Evolutionary conservation across 2,797 vertebrate species (phyloP).

Genomic region (Tolypeutes matacus): DNA sequence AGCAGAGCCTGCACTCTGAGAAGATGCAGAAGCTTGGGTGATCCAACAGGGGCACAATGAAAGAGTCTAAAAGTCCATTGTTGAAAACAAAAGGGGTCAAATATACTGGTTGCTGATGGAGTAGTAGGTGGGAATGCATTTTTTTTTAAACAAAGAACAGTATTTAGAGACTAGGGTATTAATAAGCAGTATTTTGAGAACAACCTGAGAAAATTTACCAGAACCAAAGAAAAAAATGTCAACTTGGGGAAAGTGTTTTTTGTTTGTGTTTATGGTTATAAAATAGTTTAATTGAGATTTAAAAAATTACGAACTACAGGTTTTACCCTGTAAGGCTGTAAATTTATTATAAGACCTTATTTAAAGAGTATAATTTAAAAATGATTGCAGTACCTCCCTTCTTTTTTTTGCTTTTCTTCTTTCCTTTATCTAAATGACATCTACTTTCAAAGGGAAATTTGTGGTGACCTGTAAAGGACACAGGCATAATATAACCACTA

Average conservation of each 20-base stretch:
- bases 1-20: neutral
- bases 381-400: neutral
- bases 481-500: neutral
- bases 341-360: neutral
- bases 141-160: neutral
- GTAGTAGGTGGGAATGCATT: neutral
- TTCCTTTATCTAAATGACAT: neutral
- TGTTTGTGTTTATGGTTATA: conserved; percentile 5
- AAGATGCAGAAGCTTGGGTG: no score
- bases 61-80: neutral
- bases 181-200: neutral
- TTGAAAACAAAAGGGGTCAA: neutral
- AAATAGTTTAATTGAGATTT: conserved; percentile 4
- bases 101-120: neutral
- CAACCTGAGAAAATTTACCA: neutral
- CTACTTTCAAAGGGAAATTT: conserved; percentile 66
- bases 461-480: neutral
- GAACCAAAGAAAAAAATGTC: conserved; percentile 23
- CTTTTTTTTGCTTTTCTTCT: neutral
- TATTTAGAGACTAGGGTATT: neutral
- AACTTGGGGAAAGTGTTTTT: conserved; percentile 25
- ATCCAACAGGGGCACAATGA: accelerated
- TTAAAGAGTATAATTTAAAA: neutral
- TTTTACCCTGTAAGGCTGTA: neutral
- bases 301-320: neutral